Conservation (phyloP, 2,888 invertebrate genomes). For the Ophion ellenae region DNA sequence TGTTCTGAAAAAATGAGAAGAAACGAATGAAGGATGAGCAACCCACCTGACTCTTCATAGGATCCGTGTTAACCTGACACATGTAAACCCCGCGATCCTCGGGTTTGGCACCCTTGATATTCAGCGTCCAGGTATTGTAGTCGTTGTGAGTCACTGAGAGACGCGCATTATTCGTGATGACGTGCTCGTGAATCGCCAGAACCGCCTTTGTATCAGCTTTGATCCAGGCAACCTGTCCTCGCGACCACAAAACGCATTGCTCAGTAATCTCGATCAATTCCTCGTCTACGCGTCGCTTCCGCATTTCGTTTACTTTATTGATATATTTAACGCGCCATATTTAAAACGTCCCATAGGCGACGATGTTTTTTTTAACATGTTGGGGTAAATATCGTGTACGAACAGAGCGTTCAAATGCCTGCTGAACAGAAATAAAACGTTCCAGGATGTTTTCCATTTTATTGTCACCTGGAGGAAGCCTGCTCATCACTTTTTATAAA, state of each 20-base stretch:
- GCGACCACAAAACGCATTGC: constrained; percentile 72
- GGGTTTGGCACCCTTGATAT: constrained; percentile 92
- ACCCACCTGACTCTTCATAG: constrained; percentile 96
- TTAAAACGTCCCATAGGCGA: neutral
- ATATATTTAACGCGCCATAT: neutral
- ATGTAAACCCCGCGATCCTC: constrained; percentile 96
- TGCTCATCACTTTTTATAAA: too few relatives aligned
- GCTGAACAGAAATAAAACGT: too few relatives aligned
- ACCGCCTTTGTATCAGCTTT: constrained; percentile 97
- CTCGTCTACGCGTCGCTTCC: neutral
- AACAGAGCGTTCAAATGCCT: too few relatives aligned
- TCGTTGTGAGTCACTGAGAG: constrained; percentile 96
- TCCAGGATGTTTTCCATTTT: too few relatives aligned
- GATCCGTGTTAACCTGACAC: constrained; percentile 98
- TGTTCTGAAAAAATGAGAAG: neutral
- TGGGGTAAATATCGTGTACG: too few relatives aligned
- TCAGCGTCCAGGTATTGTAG: constrained; percentile 96
- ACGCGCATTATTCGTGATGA: constrained; percentile 96
- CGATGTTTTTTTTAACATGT: too few relatives aligned
- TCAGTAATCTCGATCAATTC: constrained; percentile 63
- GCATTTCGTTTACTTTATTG: neutral
- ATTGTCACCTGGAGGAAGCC: too few relatives aligned
- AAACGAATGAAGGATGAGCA: constrained; percentile 7
- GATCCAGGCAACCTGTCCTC: constrained; percentile 95
- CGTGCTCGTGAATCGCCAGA: constrained; percentile 96